A percentile compares a stretch with the other conserved stretches of the same genome.
phyloP scores from a whole-genome alignment of 64 coral and sea anemone species.

The Orbicella faveolata region DNA sequence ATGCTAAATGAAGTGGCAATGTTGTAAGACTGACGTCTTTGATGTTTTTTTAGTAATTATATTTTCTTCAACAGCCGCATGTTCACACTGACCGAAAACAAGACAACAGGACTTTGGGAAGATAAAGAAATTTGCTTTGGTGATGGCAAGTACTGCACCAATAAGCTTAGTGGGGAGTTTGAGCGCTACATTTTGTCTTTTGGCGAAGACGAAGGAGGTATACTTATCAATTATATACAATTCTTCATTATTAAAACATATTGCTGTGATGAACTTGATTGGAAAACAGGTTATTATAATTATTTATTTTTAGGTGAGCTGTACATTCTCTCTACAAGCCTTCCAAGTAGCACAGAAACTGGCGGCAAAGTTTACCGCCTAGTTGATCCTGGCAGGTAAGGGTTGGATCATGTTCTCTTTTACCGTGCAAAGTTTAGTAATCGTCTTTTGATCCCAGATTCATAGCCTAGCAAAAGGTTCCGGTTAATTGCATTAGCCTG shows the following conservation, averaged over 20 bases:
- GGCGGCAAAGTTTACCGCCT: constrained; percentile 76
- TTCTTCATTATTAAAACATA: no score
- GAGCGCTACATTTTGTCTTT: constrained; percentile 83
- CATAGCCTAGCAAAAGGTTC: neutral
- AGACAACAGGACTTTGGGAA: constrained; percentile 34
- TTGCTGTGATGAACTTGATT: no score
- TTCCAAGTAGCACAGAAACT: constrained; percentile 9
- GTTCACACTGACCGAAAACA: constrained; percentile 70
- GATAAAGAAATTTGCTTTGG: constrained; percentile 66
- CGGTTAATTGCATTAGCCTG: no score
- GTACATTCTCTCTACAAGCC: constrained; percentile 66
- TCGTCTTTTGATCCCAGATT: neutral
- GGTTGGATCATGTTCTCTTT: neutral
- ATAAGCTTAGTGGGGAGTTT: constrained; percentile 68
- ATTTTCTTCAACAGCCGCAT: constrained; percentile 54
- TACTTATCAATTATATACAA: neutral
- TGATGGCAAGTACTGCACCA: constrained; percentile 80
- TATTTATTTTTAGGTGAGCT: constrained; percentile 62
- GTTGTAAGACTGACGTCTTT: neutral
- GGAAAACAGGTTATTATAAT: no score
- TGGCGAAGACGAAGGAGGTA: constrained; percentile 94
- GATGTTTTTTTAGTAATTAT: neutral
- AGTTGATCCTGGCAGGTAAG: constrained; percentile 83
- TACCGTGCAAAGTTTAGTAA: neutral
- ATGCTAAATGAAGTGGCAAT: no score